Conservation (phyloP, 37 sponge, comb jelly and placozoan genomes). For the Oscarella lobularis region DNA sequence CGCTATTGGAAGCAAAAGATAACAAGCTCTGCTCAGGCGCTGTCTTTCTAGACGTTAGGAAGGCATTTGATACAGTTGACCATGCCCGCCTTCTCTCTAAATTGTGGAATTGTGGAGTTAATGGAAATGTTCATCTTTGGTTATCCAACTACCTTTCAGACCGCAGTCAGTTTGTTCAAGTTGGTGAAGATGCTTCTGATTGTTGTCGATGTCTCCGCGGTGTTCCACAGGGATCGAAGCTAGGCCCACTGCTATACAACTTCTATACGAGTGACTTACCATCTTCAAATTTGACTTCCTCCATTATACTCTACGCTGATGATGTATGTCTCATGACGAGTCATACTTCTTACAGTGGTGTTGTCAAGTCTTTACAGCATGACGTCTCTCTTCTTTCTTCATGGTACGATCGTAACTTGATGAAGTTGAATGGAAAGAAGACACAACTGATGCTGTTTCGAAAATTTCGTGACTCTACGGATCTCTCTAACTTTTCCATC, state of each 20-base stretch:
- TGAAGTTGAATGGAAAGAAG: neutral
- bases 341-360: neutral
- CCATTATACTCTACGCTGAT: neutral
- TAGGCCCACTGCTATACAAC: neutral
- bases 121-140: neutral
- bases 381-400: neutral
- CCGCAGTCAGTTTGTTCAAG: neutral
- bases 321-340: neutral
- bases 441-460: neutral
- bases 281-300: neutral
- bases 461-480: neutral
- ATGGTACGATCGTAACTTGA: constrained; percentile 1
- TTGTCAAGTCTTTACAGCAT: neutral
- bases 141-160: neutral
- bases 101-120: neutral
- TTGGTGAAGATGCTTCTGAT: neutral
- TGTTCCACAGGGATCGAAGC: neutral
- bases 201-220: neutral
- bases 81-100: neutral
- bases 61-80: constrained; percentile 4
- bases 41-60: neutral
- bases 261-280: constrained; percentile 2
- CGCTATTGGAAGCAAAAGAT: neutral
- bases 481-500: neutral
- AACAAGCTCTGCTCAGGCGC: neutral